Percentiles rank a stretch among this genome's conserved stretches.
Conservation (phyloP, 1,140 invertebrate genomes). For the Grapholita molesta region DNA sequence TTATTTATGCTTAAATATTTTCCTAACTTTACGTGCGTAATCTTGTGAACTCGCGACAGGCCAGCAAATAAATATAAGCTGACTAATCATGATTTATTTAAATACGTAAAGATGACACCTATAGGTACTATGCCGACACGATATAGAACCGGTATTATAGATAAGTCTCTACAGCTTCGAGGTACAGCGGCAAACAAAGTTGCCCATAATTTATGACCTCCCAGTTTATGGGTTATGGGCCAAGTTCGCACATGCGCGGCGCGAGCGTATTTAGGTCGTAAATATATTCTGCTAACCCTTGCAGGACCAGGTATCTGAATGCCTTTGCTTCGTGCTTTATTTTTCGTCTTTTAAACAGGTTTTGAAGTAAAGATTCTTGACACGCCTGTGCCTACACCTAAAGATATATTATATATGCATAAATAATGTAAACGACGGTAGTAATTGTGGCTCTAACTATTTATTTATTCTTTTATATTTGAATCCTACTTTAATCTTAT, state of each 20-base stretch:
- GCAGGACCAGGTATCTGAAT: conserved; percentile 34
- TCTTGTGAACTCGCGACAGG: too few relatives aligned
- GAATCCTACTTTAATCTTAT: too few relatives aligned
- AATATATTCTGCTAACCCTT: conserved; percentile 44
- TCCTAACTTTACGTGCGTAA: too few relatives aligned
- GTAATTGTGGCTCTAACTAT: too few relatives aligned
- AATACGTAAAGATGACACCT: neutral
- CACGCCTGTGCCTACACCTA: neutral
- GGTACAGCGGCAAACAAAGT: conserved; percentile 41
- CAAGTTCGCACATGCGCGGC: conserved; percentile 56
- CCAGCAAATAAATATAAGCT: too few relatives aligned
- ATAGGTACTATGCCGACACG: neutral
- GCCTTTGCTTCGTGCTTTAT: conserved; percentile 25
- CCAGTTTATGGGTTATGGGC: conserved; percentile 47
- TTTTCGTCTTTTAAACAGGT: conserved; percentile 16
- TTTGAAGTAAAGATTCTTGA: conserved; percentile 21
- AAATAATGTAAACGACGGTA: neutral
- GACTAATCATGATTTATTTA: too few relatives aligned
- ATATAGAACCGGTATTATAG: neutral
- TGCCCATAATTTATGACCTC: conserved; percentile 61
- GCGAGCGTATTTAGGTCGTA: conserved; percentile 39
- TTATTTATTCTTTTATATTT: too few relatives aligned
- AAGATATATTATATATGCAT: neutral
- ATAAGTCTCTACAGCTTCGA: neutral
- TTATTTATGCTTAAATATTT: too few relatives aligned